Evolutionary conservation across 2,113 vertebrate genomes (phyloP).

Genomic region (Lepidothrix coronata): DNA sequence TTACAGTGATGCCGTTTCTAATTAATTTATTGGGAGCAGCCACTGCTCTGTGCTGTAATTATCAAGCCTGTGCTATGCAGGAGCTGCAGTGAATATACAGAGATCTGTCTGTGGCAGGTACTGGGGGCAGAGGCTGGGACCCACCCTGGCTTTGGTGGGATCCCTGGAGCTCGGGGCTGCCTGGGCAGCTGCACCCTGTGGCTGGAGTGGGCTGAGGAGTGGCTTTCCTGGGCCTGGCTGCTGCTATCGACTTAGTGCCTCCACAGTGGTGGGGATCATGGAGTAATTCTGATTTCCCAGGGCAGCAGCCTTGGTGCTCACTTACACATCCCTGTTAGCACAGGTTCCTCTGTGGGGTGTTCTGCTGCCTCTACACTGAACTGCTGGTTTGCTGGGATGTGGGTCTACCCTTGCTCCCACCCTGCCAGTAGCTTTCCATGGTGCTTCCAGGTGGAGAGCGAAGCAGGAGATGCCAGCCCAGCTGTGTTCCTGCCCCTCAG

Average conservation of each 20-base stretch:
- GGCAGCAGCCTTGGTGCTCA: not conserved
- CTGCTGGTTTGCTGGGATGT: not conserved
- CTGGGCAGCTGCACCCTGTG: not conserved
- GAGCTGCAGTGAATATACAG: not conserved
- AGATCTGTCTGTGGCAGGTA: not conserved
- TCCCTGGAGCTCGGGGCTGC: not conserved
- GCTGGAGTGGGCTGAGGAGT: not conserved
- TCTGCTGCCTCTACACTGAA: not conserved
- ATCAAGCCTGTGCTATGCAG: not conserved
- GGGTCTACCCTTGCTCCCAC: not conserved
- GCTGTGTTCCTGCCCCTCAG: not conserved
- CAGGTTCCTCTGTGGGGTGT: not conserved
- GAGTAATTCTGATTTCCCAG: not conserved
- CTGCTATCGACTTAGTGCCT: not conserved
- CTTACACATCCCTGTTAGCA: not conserved
- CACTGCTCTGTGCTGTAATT: not conserved
- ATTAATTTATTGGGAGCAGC: slow-evolving; percentile 22
- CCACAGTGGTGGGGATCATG: not conserved
- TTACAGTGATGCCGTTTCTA: slow-evolving; percentile 3
- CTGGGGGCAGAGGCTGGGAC: not conserved
- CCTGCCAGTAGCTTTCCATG: not conserved
- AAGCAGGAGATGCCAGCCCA: not conserved
- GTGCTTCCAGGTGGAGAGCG: not conserved
- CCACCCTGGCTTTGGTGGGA: not conserved
- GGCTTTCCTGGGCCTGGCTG: not conserved